These are phyloP conservation scores for Phyllostomus hastatus DNA, from an alignment of 2,113 vertebrate species.

Conservation along the genomic window DNA sequence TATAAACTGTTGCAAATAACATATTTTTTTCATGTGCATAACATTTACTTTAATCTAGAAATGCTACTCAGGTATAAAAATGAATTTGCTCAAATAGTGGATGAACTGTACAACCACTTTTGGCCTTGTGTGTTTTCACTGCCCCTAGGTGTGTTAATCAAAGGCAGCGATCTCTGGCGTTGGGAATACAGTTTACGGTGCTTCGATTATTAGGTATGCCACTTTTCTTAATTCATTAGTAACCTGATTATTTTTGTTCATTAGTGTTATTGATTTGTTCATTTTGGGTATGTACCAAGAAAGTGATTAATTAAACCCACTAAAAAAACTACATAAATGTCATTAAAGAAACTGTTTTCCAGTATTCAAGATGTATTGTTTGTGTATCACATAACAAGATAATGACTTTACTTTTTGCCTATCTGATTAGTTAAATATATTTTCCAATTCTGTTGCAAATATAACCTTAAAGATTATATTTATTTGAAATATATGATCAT, in stretches of 20 bases:
- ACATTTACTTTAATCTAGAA: background rate
- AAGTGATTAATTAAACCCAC: background rate
- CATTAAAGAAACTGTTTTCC: background rate
- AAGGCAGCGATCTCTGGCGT: constrained; percentile 61
- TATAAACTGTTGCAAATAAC: background rate
- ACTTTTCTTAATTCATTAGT: constrained; percentile 7
- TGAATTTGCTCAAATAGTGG: background rate
- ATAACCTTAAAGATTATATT: background rate
- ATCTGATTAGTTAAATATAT: background rate
- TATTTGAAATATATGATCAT: background rate
- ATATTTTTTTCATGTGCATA: background rate
- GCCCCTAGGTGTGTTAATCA: constrained; percentile 68
- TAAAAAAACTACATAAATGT: background rate
- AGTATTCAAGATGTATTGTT: background rate
- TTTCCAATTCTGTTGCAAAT: background rate
- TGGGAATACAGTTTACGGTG: constrained; percentile 67
- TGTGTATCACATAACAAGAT: background rate
- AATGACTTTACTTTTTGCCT: background rate
- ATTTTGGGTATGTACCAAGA: background rate
- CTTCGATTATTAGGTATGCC: constrained; percentile 68
- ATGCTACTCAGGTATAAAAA: background rate
- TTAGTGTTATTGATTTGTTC: background rate
- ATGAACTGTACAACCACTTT: background rate
- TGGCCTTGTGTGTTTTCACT: background rate
- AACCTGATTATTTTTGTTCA: background rate